Evolutionary conservation across 2,113 vertebrate genomes (phyloP).

Genomic region (Chinchilla lanigera): DNA sequence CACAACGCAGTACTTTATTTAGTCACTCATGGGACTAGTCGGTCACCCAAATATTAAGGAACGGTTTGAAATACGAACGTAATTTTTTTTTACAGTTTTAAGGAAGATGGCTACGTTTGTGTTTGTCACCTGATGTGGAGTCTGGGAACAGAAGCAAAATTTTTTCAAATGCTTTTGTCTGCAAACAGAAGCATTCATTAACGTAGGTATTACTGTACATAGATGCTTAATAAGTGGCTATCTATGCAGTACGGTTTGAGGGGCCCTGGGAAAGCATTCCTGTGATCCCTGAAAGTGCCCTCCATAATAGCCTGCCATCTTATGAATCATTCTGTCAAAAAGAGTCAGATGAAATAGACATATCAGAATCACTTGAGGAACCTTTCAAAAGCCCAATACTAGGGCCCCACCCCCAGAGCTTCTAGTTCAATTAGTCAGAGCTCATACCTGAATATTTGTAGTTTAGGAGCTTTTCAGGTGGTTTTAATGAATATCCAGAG

Average conservation of each 20-base stretch:
- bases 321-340: slow-evolving; percentile 12
- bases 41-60: slow-evolving; percentile 49
- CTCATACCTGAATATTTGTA: background rate
- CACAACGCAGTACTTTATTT: background rate
- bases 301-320: background rate
- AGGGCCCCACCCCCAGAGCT: background rate
- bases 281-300: background rate
- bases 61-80: background rate
- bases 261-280: background rate
- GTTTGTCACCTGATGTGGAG: background rate
- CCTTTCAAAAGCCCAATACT: slow-evolving; percentile 41
- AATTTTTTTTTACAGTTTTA: background rate
- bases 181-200: background rate
- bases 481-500: slow-evolving; percentile 17
- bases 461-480: slow-evolving; percentile 29
- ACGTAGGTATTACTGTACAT: background rate
- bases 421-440: slow-evolving; percentile 24
- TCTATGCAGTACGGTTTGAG: background rate
- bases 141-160: background rate
- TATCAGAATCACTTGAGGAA: slow-evolving; percentile 14
- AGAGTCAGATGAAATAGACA: slow-evolving; percentile 36
- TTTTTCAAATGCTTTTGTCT: background rate
- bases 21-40: slow-evolving; percentile 7
- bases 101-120: background rate
- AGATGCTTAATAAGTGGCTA: slow-evolving; percentile 18